Evolutionary conservation across 2,888 invertebrate genomes (phyloP).

Genomic region (Ethmia dodecea): DNA sequence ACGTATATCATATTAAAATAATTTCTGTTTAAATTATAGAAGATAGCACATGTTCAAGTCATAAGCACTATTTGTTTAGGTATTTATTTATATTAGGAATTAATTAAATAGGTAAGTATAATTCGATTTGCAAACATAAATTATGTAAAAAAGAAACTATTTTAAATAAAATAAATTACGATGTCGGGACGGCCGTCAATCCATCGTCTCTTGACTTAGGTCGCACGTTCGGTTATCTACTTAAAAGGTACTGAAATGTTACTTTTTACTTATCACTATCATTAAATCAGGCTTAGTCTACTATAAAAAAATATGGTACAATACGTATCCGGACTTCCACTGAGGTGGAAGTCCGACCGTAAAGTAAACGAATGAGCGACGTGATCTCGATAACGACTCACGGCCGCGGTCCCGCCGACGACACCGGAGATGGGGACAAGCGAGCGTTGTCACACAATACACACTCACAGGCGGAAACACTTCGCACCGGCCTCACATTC

Average conservation of each 20-base stretch:
- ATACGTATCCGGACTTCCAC: conserved; percentile 59
- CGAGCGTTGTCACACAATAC: conserved; percentile 53
- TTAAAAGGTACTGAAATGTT: conserved; percentile 73
- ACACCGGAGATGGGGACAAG: conserved; percentile 73
- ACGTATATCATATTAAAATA: conserved; percentile 52
- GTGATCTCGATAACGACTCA: conserved; percentile 69
- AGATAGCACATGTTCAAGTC: conserved; percentile 49
- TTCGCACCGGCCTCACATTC: conserved; percentile 47
- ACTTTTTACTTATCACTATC: conserved; percentile 69
- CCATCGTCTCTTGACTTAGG: conserved; percentile 75
- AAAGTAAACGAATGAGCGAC: conserved; percentile 74
- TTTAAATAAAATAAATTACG: conserved; percentile 75
- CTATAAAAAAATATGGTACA: conserved; percentile 71
- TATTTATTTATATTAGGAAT: conserved; percentile 56
- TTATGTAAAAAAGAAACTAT: conserved; percentile 63
- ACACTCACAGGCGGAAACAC: conserved; percentile 39
- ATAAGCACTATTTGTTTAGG: conserved; percentile 49
- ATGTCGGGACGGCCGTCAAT: conserved; percentile 76
- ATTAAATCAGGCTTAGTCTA: conserved; percentile 69
- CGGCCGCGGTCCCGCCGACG: conserved; percentile 66
- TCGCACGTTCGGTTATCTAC: conserved; percentile 76
- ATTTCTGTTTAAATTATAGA: conserved; percentile 44
- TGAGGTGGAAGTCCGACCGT: conserved; percentile 54
- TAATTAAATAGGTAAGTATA: conserved; percentile 66
- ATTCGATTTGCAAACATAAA: conserved; percentile 61